Evolutionary conservation across 2,888 invertebrate species (phyloP).

Genomic region (Plebejus argus): DNA sequence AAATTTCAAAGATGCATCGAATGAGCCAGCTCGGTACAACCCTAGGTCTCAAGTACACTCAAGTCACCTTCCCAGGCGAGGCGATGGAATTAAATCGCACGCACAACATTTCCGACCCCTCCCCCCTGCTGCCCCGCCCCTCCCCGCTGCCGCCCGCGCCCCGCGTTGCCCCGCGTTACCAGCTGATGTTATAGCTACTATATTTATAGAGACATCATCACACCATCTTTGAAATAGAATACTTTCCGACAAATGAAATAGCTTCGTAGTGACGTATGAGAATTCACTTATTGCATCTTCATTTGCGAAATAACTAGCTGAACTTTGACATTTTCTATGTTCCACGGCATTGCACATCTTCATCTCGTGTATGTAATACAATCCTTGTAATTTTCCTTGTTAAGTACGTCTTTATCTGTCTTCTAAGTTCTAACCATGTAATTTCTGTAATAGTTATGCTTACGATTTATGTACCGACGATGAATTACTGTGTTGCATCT

Average conservation of each 20-base stretch:
- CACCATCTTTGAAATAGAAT: slow-evolving; percentile 26
- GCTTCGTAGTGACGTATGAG: background rate
- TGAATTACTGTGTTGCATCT: too few relatives aligned
- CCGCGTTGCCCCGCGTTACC: slow-evolving; percentile 29
- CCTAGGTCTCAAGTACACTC: slow-evolving; percentile 49
- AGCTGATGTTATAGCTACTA: slow-evolving; percentile 26
- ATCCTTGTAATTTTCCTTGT: too few relatives aligned
- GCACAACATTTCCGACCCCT: slow-evolving; percentile 73
- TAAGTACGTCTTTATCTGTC: too few relatives aligned
- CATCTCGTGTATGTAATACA: background rate
- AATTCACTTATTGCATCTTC: slow-evolving; percentile 6
- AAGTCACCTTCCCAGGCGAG: slow-evolving; percentile 61
- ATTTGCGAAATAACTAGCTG: background rate
- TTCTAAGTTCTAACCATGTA: too few relatives aligned
- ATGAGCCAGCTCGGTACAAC: slow-evolving; percentile 34
- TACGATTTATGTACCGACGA: too few relatives aligned
- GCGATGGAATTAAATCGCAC: slow-evolving; percentile 80
- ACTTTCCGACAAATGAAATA: slow-evolving; percentile 11
- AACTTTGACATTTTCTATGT: background rate
- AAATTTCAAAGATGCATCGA: slow-evolving; percentile 28
- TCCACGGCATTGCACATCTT: background rate
- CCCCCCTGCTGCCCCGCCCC: slow-evolving; percentile 44
- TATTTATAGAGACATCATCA: slow-evolving; percentile 28
- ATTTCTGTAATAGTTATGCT: too few relatives aligned
- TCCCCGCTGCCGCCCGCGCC: slow-evolving; percentile 43